These are phyloP conservation scores for Malurus splendens DNA, from an alignment of 2,797 vertebrate genomes.

Conservation along the genomic window DNA sequence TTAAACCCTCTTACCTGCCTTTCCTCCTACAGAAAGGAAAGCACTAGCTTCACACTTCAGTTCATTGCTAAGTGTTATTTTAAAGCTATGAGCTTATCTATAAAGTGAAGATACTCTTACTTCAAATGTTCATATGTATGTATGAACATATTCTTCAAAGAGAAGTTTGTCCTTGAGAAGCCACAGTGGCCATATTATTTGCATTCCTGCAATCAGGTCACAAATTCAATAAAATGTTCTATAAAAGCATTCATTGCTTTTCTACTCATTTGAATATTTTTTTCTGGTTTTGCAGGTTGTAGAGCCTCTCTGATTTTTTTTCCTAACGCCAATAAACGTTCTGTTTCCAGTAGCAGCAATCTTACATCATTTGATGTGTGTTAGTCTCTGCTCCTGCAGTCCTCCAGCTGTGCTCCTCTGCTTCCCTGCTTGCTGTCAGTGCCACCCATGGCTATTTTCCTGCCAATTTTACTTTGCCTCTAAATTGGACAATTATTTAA, in stretches of 20 bases:
- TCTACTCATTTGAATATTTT: not conserved
- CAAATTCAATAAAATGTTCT: not conserved
- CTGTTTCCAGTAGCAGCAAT: not conserved
- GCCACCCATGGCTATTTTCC: not conserved
- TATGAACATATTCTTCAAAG: not conserved
- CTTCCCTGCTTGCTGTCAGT: not conserved
- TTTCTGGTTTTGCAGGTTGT: not conserved
- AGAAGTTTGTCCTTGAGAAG: not conserved
- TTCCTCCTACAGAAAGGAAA: not conserved
- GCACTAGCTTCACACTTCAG: not conserved
- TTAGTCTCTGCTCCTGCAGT: not conserved
- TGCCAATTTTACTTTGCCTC: not conserved
- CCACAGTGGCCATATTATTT: not conserved
- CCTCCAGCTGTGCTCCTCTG: not conserved
- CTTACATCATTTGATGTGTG: not conserved
- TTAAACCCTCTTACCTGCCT: not conserved
- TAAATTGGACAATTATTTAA: not conserved
- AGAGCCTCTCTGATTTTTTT: not conserved
- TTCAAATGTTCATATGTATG: not conserved
- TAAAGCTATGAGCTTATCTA: not conserved
- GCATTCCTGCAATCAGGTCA: not conserved
- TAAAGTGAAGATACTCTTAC: not conserved
- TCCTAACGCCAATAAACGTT: not conserved
- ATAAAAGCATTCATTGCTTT: not conserved
- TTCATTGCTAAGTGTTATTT: not conserved